Evolutionary conservation across 2,888 invertebrate genomes (phyloP).

Genomic region (Ectemnius lituratus): DNA sequence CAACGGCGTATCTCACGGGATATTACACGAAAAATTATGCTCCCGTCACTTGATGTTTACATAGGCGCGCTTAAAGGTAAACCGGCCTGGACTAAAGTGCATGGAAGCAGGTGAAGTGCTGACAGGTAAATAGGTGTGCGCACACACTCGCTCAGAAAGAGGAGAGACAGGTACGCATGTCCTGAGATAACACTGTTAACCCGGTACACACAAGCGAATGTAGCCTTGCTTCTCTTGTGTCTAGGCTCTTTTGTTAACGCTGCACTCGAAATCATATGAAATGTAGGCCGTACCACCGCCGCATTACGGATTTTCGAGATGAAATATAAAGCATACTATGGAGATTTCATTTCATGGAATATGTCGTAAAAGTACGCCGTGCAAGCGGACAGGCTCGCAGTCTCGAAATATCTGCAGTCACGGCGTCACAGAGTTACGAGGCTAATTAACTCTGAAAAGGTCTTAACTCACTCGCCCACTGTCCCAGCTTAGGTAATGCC

Average conservation of each 20-base stretch:
- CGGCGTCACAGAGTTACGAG: conserved; percentile 34
- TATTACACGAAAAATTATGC: too few species aligned
- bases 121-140: conserved; percentile 4
- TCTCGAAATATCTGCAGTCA: conserved; percentile 26
- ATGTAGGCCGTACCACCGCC: conserved; percentile 55
- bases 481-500: conserved; percentile 28
- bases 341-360: conserved; percentile 45
- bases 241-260: conserved; percentile 59
- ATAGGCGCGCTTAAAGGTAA: too few species aligned
- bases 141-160: background rate
- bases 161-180: conserved; percentile 12
- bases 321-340: conserved; percentile 56
- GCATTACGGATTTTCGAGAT: conserved; percentile 58
- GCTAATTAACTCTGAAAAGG: conserved; percentile 49
- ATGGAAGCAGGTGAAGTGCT: too few species aligned
- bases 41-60: too few species aligned
- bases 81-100: background rate
- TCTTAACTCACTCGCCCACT: conserved; percentile 21
- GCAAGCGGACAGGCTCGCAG: background rate
- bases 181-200: conserved; percentile 46
- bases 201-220: conserved; percentile 37
- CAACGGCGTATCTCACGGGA: too few species aligned
- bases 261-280: conserved; percentile 57
- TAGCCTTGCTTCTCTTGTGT: conserved; percentile 16
- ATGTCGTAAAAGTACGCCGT: conserved; percentile 20